These are phyloP conservation scores for Osmerus mordax DNA, from an alignment of 2,113 vertebrate species.

Conservation along the genomic window DNA sequence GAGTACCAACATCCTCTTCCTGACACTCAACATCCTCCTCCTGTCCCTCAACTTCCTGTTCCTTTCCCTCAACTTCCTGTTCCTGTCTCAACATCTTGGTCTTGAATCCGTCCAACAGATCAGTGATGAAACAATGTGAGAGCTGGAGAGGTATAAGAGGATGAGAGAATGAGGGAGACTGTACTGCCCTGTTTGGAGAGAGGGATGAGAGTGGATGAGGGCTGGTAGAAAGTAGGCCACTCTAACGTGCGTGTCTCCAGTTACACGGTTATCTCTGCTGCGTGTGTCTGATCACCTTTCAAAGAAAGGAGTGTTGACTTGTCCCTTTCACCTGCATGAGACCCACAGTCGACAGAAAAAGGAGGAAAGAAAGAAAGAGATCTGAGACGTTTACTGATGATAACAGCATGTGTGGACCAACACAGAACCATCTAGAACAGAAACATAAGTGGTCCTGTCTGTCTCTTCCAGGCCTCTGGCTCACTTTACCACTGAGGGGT, in stretches of 20 bases:
- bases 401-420: neutral
- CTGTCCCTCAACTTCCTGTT: neutral
- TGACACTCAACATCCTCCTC: neutral
- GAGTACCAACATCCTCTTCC: conserved; percentile 47
- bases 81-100: no score
- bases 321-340: neutral
- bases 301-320: neutral
- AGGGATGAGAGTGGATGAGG: conserved; percentile 5
- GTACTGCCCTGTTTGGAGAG: neutral
- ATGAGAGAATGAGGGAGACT: no score
- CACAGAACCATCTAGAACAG: neutral
- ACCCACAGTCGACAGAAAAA: neutral
- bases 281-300: conserved; percentile 46
- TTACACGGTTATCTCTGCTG: conserved; percentile 50
- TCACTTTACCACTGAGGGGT: neutral
- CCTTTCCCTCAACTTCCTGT: neutral
- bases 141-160: no score
- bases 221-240: conserved; percentile 43
- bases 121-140: no score
- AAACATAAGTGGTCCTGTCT: neutral
- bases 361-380: neutral
- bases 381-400: neutral
- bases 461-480: neutral
- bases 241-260: conserved; percentile 38
- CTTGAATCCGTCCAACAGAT: no score